A percentile compares a stretch with the other conserved stretches of the same genome.
These are phyloP conservation scores for Neodon shergylaensis DNA, from an alignment of 2,113 vertebrate genomes.

Conservation along the genomic window DNA sequence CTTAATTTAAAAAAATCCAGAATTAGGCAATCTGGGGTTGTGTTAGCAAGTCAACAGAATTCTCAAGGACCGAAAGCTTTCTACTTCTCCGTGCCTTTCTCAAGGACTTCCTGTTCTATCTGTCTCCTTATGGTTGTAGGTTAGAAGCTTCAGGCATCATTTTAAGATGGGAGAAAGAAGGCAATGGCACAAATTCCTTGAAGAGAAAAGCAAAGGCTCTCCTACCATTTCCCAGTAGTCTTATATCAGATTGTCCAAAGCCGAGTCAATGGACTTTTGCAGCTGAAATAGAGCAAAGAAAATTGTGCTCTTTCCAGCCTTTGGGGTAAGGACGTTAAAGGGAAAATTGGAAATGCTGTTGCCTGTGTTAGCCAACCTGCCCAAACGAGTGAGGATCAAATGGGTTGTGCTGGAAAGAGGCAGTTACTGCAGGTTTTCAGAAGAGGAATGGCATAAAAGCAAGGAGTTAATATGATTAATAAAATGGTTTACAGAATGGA, in stretches of 20 bases:
- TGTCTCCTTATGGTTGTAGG: not conserved
- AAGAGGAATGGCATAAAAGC: not conserved
- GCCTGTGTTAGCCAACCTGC: not conserved
- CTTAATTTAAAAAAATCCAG: not conserved
- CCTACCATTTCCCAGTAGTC: not conserved
- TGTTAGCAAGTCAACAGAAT: constrained; percentile 2
- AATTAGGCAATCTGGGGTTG: not conserved
- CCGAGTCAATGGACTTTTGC: not conserved
- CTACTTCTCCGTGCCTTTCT: not conserved
- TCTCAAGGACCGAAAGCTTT: not conserved
- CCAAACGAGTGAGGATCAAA: rapidly evolving
- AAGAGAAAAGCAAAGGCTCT: constrained; percentile 34
- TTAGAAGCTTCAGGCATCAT: not conserved
- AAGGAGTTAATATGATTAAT: not conserved
- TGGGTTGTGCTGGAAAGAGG: not conserved
- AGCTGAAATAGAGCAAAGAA: not conserved
- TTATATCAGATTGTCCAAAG: not conserved
- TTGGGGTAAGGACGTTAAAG: not conserved
- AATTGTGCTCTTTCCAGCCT: not conserved
- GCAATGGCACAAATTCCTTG: not conserved
- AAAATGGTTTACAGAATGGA: not conserved
- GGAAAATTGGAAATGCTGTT: not conserved
- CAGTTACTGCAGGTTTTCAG: not conserved
- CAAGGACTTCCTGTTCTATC: not conserved
- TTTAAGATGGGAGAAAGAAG: not conserved